phyloP scores from a whole-genome alignment of 2,888 invertebrate species.

The Biston stratarius region DNA sequence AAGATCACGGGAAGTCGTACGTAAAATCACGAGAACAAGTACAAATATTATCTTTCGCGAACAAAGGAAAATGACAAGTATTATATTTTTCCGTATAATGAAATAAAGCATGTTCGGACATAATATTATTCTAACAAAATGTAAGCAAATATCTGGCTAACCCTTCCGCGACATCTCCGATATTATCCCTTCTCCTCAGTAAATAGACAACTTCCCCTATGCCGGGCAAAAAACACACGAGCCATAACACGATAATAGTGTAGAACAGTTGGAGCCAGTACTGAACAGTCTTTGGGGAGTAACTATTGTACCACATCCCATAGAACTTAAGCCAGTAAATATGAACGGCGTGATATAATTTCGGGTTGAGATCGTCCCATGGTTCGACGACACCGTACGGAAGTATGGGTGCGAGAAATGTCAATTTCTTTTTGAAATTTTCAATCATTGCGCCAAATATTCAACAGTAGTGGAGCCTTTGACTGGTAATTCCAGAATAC shows the following conservation, averaged over 20 bases:
- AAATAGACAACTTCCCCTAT: conserved; percentile 89
- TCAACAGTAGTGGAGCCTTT: conserved; percentile 54
- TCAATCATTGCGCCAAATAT: conserved; percentile 48
- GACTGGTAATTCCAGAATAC: conserved; percentile 65
- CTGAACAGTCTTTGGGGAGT: conserved; percentile 57
- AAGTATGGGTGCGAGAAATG: conserved; percentile 58
- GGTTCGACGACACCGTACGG: conserved; percentile 75
- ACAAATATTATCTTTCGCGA: conserved; percentile 19
- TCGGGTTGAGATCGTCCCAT: conserved; percentile 77
- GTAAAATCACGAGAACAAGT: neutral
- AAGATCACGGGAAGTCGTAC: neutral
- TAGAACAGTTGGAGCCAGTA: conserved; percentile 76
- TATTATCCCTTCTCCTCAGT: conserved; percentile 87
- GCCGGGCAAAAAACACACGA: conserved; percentile 82
- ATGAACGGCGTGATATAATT: conserved; percentile 77
- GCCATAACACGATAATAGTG: conserved; percentile 69
- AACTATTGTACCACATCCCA: conserved; percentile 80
- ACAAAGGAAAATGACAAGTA: conserved; percentile 36
- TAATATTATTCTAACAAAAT: conserved; percentile 53
- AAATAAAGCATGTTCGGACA: conserved; percentile 48
- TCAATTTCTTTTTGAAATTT: conserved; percentile 61
- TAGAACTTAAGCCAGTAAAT: conserved; percentile 83
- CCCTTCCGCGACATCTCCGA: conserved; percentile 87
- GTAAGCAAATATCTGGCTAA: conserved; percentile 54
- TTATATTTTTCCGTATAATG: conserved; percentile 42